A percentile compares a stretch with the other conserved stretches of the same genome.
phyloP scores from a whole-genome alignment of 2,888 invertebrate species.

The Pristionchus mayeri region DNA sequence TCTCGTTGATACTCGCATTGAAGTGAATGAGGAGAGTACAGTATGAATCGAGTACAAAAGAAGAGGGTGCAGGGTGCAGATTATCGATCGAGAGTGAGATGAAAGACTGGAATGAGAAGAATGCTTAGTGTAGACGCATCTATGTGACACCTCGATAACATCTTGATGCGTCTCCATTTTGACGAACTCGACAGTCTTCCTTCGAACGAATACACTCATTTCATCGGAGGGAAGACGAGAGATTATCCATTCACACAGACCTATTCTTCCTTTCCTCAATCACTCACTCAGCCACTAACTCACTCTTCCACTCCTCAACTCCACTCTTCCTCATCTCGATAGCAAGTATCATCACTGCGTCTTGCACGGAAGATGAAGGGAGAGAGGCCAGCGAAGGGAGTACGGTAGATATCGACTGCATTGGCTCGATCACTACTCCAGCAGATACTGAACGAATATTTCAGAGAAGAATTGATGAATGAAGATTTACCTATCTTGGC shows the following conservation, averaged over 20 bases:
- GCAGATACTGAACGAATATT: neutral
- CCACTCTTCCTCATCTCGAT: constrained; percentile 20
- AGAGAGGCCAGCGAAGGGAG: neutral
- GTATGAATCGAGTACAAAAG: constrained; percentile 35
- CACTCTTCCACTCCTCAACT: constrained; percentile 4
- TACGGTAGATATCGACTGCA: constrained; percentile 28
- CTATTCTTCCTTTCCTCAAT: neutral
- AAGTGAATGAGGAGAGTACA: neutral
- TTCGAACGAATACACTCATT: constrained; percentile 44
- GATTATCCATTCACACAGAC: constrained; percentile 15
- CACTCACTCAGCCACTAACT: neutral
- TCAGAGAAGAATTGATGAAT: too few species aligned
- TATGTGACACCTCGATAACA: neutral
- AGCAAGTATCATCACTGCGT: constrained; percentile 38
- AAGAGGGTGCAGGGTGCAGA: constrained; percentile 15
- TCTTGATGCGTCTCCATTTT: constrained; percentile 24
- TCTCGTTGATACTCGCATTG: neutral
- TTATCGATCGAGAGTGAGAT: neutral
- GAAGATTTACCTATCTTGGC: constrained; percentile 34
- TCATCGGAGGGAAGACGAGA: neutral
- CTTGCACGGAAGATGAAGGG: constrained; percentile 39
- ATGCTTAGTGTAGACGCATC: neutral
- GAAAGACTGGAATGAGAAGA: neutral
- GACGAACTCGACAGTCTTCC: constrained; percentile 16
- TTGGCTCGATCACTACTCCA: neutral